A percentile compares a stretch with the other conserved stretches of the same genome.
These are phyloP conservation scores for Lathamus discolor DNA, from an alignment of 2,113 vertebrate genomes.

Conservation along the genomic window DNA sequence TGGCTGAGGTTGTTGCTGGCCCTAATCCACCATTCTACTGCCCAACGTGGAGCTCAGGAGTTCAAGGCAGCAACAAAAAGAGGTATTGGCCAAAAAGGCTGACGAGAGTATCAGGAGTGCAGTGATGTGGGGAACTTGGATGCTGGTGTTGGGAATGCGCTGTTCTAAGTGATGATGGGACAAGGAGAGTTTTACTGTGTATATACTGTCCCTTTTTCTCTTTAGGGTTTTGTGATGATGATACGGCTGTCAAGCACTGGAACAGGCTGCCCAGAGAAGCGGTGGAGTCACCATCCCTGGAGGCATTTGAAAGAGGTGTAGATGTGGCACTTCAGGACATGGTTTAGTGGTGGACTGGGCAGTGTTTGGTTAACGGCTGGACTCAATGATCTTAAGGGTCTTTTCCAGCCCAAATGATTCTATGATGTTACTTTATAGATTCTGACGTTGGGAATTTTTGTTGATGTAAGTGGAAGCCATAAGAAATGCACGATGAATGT, in stretches of 20 bases:
- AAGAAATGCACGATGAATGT: not conserved
- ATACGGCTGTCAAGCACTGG: not conserved
- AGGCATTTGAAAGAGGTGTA: not conserved
- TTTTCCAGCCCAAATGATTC: not conserved
- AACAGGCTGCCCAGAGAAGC: not conserved
- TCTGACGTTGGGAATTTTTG: not conserved
- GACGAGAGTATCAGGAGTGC: not conserved
- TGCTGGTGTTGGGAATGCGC: not conserved
- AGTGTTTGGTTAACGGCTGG: not conserved
- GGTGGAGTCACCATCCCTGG: not conserved
- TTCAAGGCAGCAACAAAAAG: not conserved
- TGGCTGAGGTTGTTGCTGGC: not conserved
- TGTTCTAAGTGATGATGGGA: not conserved
- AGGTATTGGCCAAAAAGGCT: not conserved
- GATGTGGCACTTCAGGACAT: not conserved
- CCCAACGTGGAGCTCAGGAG: not conserved
- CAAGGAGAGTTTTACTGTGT: not conserved
- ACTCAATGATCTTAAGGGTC: not conserved
- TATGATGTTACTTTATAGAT: not conserved
- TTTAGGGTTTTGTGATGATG: not conserved
- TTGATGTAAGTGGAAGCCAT: not conserved
- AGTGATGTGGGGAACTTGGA: not conserved
- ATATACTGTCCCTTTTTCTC: not conserved
- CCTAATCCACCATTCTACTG: not conserved
- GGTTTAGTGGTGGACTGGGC: not conserved